Evolutionary conservation across 1,140 invertebrate genomes (phyloP).

Genomic region (Plodia interpunctella): DNA sequence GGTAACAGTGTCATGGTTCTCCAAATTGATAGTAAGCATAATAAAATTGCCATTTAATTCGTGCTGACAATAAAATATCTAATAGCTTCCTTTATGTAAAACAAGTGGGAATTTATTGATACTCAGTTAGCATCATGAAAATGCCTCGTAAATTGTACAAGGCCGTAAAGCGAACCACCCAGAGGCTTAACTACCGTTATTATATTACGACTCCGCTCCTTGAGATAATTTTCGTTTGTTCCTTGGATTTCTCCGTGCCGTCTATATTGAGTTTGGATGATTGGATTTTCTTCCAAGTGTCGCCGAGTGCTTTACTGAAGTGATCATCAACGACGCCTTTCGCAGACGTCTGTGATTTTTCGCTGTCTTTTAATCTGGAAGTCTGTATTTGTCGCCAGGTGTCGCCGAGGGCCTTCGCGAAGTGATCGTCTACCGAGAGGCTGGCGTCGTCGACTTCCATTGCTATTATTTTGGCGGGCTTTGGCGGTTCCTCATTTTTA

Average conservation of each 20-base stretch:
- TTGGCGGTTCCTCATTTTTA: slow-evolving; percentile 50
- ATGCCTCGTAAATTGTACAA: slow-evolving; percentile 55
- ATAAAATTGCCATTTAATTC: slow-evolving; percentile 14
- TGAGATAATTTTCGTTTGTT: slow-evolving; percentile 67
- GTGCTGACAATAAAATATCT: slow-evolving; percentile 17
- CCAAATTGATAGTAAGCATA: slow-evolving; percentile 6
- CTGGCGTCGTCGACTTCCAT: slow-evolving; percentile 76
- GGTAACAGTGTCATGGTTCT: slow-evolving; percentile 68
- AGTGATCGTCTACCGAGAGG: slow-evolving; percentile 93
- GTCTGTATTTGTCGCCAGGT: slow-evolving; percentile 93
- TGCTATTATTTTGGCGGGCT: slow-evolving; percentile 61
- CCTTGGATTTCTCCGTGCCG: slow-evolving; percentile 47
- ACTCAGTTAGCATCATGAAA: slow-evolving; percentile 50
- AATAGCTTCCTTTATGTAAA: slow-evolving; percentile 49
- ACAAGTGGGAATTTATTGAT: slow-evolving; percentile 63
- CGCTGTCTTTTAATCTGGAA: slow-evolving; percentile 67
- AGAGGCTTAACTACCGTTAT: slow-evolving; percentile 32
- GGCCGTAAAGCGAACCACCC: slow-evolving; percentile 48
- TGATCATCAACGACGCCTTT: slow-evolving; percentile 90
- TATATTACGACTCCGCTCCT: slow-evolving; percentile 72
- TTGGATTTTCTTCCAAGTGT: slow-evolving; percentile 93
- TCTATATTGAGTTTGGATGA: slow-evolving; percentile 53
- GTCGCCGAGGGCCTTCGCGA: slow-evolving; percentile 95
- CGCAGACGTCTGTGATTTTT: slow-evolving; percentile 34
- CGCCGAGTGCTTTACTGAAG: slow-evolving; percentile 96